Conservation (phyloP, 1,140 invertebrate species). For the Aphaenogaster floridana region DNA sequence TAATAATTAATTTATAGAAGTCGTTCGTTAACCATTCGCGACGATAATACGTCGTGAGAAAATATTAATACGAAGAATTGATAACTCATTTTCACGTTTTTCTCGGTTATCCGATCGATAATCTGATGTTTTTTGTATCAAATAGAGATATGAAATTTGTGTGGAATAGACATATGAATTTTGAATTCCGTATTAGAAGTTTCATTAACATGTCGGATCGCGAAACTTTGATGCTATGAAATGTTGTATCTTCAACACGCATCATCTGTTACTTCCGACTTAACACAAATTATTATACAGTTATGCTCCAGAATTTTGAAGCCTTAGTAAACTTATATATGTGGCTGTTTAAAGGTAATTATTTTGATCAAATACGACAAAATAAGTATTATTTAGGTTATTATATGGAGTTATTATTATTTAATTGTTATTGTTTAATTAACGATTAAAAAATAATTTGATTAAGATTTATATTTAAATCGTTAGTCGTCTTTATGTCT, state of each 20-base stretch:
- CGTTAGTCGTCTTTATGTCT: too few relatives aligned
- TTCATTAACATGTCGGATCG: not conserved
- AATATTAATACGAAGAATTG: conserved; percentile 41
- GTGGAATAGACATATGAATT: not conserved
- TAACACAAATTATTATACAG: not conserved
- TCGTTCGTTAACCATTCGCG: conserved; percentile 12
- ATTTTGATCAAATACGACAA: not conserved
- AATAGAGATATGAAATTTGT: conserved; percentile 1
- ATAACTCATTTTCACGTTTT: conserved; percentile 8
- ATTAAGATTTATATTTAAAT: not conserved
- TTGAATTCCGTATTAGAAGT: not conserved
- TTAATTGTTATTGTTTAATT: not conserved
- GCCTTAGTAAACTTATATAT: not conserved
- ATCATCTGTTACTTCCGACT: not conserved
- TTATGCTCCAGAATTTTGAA: not conserved
- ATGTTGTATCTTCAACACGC: not conserved
- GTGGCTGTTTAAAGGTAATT: not conserved
- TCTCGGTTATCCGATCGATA: conserved; percentile 38
- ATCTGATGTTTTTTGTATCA: not conserved
- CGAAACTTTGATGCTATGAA: not conserved
- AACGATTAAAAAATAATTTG: not conserved
- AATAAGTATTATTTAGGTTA: not conserved
- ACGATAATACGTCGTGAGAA: conserved; percentile 25
- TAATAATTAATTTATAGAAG: conserved; percentile 45
- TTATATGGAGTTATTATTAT: not conserved